Evolutionary conservation across 2,113 vertebrate genomes (phyloP).

Genomic region (Lophura nycthemera): DNA sequence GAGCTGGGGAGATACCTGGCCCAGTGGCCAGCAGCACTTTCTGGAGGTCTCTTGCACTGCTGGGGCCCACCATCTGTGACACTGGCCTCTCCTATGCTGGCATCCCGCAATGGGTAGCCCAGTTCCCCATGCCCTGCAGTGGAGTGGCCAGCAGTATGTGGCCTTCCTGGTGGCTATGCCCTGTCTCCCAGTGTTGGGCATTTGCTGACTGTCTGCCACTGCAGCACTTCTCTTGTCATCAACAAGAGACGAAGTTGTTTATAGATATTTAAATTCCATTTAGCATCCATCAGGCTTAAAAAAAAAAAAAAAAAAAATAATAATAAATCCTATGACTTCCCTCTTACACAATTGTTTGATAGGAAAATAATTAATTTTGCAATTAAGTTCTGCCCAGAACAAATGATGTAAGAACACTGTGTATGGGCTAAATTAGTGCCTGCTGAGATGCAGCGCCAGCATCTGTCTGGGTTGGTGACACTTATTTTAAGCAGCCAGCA

Average conservation of each 20-base stretch:
- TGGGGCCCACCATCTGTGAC: rapidly evolving
- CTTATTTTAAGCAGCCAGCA: not conserved
- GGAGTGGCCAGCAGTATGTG: not conserved
- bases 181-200: rapidly evolving
- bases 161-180: not conserved
- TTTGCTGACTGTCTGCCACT: not conserved
- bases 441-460: conserved; percentile 18
- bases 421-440: conserved; percentile 18
- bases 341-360: not conserved
- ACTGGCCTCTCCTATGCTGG: not conserved
- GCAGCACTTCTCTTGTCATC: rapidly evolving
- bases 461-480: conserved; percentile 2
- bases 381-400: not conserved
- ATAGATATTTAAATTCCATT: not conserved
- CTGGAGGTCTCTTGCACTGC: rapidly evolving
- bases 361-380: conserved; percentile 46
- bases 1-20: not conserved
- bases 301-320: not conserved
- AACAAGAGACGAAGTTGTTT: not conserved
- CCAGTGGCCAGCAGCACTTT: rapidly evolving
- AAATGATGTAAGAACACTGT: not conserved
- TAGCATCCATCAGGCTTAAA: not conserved
- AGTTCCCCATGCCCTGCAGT: rapidly evolving
- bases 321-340: not conserved
- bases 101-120: rapidly evolving